These are phyloP conservation scores for Oncorhynchus mykiss DNA, from an alignment of 2,113 vertebrate species.

Conservation along the genomic window DNA sequence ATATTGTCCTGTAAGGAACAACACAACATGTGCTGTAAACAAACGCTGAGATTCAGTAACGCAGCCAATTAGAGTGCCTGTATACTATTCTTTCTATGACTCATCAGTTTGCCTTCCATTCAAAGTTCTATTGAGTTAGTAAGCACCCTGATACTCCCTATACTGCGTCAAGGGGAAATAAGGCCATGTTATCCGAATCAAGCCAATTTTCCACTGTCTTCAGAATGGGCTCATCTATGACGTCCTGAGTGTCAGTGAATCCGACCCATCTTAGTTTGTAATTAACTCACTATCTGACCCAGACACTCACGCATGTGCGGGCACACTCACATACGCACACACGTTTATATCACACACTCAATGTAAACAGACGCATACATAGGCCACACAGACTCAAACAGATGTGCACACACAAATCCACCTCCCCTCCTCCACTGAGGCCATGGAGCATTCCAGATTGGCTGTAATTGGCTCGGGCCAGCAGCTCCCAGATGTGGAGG, in stretches of 20 bases:
- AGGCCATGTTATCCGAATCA: no score
- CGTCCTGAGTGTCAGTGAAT: not conserved
- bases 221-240: no score
- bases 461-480: slow-evolving; percentile 23
- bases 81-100: not conserved
- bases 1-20: not conserved
- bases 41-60: not conserved
- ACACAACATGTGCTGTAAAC: not conserved
- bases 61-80: not conserved
- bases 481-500: slow-evolving; percentile 28
- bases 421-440: slow-evolving; percentile 11
- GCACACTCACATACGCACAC: slow-evolving; percentile 11
- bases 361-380: not conserved
- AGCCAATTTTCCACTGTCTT: not conserved
- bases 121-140: not conserved
- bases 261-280: not conserved
- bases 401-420: not conserved
- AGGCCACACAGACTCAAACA: not conserved
- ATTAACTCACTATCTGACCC: not conserved
- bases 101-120: not conserved
- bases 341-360: no score
- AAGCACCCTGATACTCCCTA: not conserved
- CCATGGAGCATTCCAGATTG: slow-evolving; percentile 13
- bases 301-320: not conserved
- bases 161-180: not conserved